phyloP scores from a whole-genome alignment of 2,113 vertebrate species.

The Reinhardtius hippoglossoides region DNA sequence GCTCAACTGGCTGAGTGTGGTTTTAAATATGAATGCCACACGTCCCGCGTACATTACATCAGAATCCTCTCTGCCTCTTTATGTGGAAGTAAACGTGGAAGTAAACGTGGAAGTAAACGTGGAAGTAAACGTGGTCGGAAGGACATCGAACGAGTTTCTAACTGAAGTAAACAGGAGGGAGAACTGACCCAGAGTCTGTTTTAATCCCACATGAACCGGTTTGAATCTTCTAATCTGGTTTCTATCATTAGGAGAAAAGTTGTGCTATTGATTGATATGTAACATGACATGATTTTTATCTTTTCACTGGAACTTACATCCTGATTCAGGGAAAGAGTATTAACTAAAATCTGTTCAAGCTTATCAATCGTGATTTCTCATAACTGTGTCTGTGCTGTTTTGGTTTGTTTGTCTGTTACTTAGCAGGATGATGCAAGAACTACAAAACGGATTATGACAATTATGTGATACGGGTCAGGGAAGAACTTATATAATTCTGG shows the following conservation, averaged over 20 bases:
- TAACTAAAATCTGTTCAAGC: too few relatives aligned
- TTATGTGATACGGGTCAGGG: too few relatives aligned
- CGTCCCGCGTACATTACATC: conserved; percentile 32
- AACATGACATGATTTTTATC: background rate
- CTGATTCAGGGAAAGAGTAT: too few relatives aligned
- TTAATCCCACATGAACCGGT: background rate
- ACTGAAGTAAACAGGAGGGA: background rate
- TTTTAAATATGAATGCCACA: conserved; percentile 65
- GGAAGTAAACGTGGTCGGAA: conserved; percentile 33
- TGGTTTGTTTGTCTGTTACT: too few relatives aligned
- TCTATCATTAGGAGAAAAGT: too few relatives aligned
- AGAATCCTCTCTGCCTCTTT: conserved; percentile 46
- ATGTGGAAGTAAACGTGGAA: conserved; percentile 36
- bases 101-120: too few relatives aligned
- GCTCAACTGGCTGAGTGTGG: conserved; percentile 51
- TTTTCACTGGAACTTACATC: too few relatives aligned
- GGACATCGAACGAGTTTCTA: conserved; percentile 42
- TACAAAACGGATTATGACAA: too few relatives aligned
- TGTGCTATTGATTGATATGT: background rate
- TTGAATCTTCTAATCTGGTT: background rate
- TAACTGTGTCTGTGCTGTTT: too few relatives aligned
- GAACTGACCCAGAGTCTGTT: conserved; percentile 24
- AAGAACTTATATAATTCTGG: too few relatives aligned
- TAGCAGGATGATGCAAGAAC: too few relatives aligned
- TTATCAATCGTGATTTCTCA: too few relatives aligned